Base-by-base conservation (phyloP, 2,113 vertebrate genomes). In the Recurvirostra avosetta region DNA sequence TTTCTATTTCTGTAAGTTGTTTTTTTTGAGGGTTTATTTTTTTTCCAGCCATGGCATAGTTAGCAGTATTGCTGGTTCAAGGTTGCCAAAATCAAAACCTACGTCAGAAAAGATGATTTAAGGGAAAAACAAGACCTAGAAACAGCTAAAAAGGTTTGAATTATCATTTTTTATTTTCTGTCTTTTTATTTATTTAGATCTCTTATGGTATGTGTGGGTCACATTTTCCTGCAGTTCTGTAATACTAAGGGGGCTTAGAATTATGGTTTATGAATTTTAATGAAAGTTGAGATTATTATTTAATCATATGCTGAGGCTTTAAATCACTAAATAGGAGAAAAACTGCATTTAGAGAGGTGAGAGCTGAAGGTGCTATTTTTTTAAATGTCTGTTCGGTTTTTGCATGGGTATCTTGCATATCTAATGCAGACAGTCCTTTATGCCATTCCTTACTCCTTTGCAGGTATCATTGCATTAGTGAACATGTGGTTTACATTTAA, bases 181-280 rank as follows among this genome's bases (percentile, higher is more conserved):
- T 62, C 49, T 65, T 77, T 73, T 66, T 88, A 73, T 53, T 78
- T 87, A 53, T 61, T 81, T 89, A 59, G 43, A 22, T 38, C 15
- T 65, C 56, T 25, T 58, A 4, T 5, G 9, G 26, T 79, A 68
- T 49, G 47, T 49, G 14, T 34, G 21, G 65, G 34, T 88, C 83
- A 52, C 36, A 49, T 92, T 94, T 92, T 71, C 13, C 30, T 89
- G 22, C 76, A 87, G 61, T 78, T 91, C 61, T 81, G 27, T 89
- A 67, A 53, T 74, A 50, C 47, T 92, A 41, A 86, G 56, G 49
- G 92, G 68, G 34, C 25, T 94, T 65, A 72, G 72, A 92, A 78
- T 77, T 74, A 43, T 14, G 16, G 16, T 68, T 82, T 62, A 77
- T 96, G 82, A 93, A 94, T 95, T 81, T 94, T 91, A 92, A 91